A percentile compares a stretch with the other conserved stretches of the same genome.
Conservation (phyloP, 2,797 vertebrate species). For the Pygocentrus nattereri region DNA sequence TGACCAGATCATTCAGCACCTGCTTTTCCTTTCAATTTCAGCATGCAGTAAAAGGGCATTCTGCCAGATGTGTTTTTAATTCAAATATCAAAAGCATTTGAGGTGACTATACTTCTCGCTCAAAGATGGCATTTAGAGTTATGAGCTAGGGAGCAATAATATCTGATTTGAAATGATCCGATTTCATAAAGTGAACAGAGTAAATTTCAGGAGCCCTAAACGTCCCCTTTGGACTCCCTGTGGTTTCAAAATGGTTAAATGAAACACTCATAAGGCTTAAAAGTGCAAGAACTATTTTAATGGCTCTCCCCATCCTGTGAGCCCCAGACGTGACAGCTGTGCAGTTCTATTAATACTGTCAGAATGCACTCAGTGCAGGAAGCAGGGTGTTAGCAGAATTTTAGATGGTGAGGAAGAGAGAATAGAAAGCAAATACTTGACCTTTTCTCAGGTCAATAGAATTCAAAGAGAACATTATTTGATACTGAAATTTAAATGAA, state of each 20-base stretch:
- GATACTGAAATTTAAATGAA: no score
- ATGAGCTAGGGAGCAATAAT: not conserved
- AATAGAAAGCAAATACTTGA: not conserved
- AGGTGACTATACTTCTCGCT: not conserved
- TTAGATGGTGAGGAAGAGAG: not conserved
- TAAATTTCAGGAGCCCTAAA: not conserved
- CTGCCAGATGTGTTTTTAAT: not conserved
- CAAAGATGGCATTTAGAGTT: not conserved
- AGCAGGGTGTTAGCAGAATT: not conserved
- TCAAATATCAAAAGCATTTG: not conserved
- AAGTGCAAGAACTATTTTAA: slow-evolving; percentile 13
- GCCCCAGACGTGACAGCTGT: not conserved
- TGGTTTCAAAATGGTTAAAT: not conserved
- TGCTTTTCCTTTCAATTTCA: not conserved
- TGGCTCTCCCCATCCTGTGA: not conserved
- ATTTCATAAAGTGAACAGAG: not conserved
- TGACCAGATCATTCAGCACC: not conserved
- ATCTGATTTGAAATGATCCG: not conserved
- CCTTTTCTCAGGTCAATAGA: slow-evolving; percentile 5
- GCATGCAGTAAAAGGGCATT: not conserved
- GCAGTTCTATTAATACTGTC: not conserved
- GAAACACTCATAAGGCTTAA: not conserved
- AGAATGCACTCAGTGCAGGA: not conserved
- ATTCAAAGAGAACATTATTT: slow-evolving; percentile 2
- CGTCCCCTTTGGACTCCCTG: not conserved